Evolutionary conservation across 2,888 invertebrate species (phyloP), one percentile per base, ranked within the genome.

Genomic region (Scaptomyza reducta): DNA sequence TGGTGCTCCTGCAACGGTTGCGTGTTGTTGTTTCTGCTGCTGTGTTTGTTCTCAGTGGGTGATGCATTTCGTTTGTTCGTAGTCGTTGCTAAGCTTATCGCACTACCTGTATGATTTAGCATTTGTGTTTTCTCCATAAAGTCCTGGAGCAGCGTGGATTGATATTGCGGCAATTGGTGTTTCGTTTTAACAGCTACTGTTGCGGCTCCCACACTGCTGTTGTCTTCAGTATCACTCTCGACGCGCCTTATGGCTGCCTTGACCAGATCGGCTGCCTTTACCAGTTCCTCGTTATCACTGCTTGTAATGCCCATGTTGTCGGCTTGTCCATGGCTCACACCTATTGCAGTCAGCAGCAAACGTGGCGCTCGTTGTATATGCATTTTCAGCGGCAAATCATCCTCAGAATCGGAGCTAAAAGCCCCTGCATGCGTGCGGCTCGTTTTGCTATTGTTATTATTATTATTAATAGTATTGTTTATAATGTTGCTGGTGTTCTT

Each of bases 71-170:
- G n/a, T 92, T 89, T 66, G 10, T 16, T 16, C 9, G 50, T 4
- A 35, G 14, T n/a, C n/a, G 31, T 9, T 14, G 55, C 27, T 87
- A 91, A 38, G 27, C 46, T 73, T 4, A 27, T 35, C 6, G 45
- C 41, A 16, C 18, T 72, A 11, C 66, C 68, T 0, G 66, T 27
- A 55, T 88, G 93, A 71, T 94, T 94, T 31, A 95, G 90, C 89
- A 95, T 92, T 90, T 95, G 95, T 0, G 96, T 96, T 90, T 96
- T 96, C 51, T 95, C 96, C 65, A 95, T 96, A 87, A 96, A 96
- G 88, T 96, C 95, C 89, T 96, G 96, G 67, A 97, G 91, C 69
- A 97, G 91, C 57, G 95, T 95, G 14, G 96, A 95, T 65, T 95
- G 94, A 89, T 95, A 95, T 85, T 94, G 94, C 14, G 90, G 90